Evolutionary conservation across 2,113 vertebrate species (phyloP), one percentile per base, ranked within the genome.

Genomic region (Protomyctophum bolini): DNA sequence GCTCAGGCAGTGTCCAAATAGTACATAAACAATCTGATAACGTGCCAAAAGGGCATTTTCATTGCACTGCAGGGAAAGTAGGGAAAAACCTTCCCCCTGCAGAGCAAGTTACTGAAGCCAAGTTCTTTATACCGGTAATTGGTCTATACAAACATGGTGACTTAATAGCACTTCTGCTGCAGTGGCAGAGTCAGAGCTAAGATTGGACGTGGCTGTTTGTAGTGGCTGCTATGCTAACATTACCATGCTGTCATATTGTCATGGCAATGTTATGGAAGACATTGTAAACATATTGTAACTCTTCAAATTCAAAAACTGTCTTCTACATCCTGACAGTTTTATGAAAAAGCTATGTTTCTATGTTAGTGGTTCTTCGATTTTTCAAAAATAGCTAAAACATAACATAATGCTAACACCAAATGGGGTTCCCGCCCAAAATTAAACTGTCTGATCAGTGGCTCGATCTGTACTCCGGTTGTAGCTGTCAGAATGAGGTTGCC

Each of bases 41-140:
- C 77, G 33, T 84, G 81, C 76, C 81, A 77, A 64, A 77, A 81
- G 54, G 54, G 75, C 11, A 73, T 82, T 83, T 79, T 56, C 28
- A 64, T 81, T n/a, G 29, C 21, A 46, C 10, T 61, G 45, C 62
- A 57, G 33, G 46, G 52, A 70, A 62, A 10, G 33, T 41, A 62
- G 50, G 10, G 41, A 33, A 62, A n/a, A 45, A 10, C n/a, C 45
- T 61, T 49, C 71, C 14, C 14, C 12, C n/a, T 47, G 58, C 45
- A 50, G 73, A 57, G 57, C 51, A 65, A 56, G 21, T 12, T 51
- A 55, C 67, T 65, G 59, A 82, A 69, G 52, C 61, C 29, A 28
- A 56, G 58, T 29, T 70, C 58, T 46, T 41, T 55, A 63, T 47
- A 68, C 63, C 21, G 21, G 51, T 66, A 66, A 45, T 41, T 59